These are phyloP conservation scores for Mustela nigripes DNA, from an alignment of 2,113 vertebrate species.

Conservation along the genomic window DNA sequence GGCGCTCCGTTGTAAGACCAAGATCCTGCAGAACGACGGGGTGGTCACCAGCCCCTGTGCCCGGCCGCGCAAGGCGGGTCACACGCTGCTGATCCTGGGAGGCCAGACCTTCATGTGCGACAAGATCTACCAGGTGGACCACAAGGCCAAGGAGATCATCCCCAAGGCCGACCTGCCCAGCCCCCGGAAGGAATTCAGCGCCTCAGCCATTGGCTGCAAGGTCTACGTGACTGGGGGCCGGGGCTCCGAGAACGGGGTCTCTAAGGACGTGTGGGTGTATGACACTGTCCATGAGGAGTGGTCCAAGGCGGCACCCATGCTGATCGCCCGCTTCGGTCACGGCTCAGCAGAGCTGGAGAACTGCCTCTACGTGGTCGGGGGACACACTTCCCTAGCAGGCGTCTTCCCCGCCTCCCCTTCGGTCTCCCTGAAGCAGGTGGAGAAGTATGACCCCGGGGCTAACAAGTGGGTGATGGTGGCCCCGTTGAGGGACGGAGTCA, in stretches of 20 bases:
- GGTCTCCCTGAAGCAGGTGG: conserved; percentile 96
- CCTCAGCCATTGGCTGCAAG: conserved; percentile 96
- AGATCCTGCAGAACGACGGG: conserved; percentile 94
- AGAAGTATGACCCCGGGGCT: conserved; percentile 92
- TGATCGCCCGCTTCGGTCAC: conserved; percentile 96
- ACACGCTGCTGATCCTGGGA: conserved; percentile 95
- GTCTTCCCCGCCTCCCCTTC: conserved; percentile 96
- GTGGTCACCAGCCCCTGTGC: conserved; percentile 95
- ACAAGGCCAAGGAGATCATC: conserved; percentile 97
- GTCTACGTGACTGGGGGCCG: conserved; percentile 96
- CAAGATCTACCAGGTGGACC: conserved; percentile 98
- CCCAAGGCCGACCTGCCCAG: conserved; percentile 96
- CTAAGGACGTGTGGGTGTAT: conserved; percentile 98
- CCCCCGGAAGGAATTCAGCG: conserved; percentile 97
- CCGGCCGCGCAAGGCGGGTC: conserved; percentile 95
- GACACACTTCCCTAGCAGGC: conserved; percentile 95
- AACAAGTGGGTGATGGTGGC: conserved; percentile 98
- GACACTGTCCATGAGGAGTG: conserved; percentile 96
- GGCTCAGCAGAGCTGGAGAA: conserved; percentile 96
- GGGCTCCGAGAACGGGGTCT: conserved; percentile 96
- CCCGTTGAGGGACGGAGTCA: conserved; percentile 94
- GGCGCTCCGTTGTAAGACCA: conserved; percentile 94
- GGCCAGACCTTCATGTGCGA: conserved; percentile 99
- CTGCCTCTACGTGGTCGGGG: conserved; percentile 95
- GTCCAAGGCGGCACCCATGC: conserved; percentile 97